These are phyloP conservation scores for Lampris incognitus DNA, from an alignment of 2,113 vertebrate genomes.

Conservation along the genomic window DNA sequence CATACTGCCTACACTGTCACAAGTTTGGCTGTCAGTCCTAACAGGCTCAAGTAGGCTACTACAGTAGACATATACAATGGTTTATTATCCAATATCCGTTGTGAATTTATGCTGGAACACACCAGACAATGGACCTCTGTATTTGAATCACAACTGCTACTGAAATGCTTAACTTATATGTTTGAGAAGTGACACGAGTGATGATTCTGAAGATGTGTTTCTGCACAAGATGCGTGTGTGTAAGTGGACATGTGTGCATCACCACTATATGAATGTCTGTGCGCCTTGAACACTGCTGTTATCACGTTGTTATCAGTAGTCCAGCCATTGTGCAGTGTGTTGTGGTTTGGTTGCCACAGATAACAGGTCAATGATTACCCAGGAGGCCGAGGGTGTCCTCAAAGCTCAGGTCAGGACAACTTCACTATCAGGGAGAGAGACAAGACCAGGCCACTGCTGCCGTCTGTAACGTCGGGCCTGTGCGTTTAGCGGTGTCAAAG, in stretches of 20 bases:
- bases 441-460: constrained; percentile 48
- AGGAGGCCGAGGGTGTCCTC: constrained; percentile 70
- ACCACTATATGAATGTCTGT: constrained; percentile 6
- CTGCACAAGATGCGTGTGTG: background rate
- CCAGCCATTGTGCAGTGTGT: constrained; percentile 56
- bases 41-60: background rate
- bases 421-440: constrained; percentile 28
- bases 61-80: background rate
- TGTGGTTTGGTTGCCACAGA: constrained; percentile 67
- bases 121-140: no score
- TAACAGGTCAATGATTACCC: constrained; percentile 81
- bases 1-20: background rate
- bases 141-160: no score
- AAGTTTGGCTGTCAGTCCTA: constrained; percentile 10
- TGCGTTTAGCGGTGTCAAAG: constrained; percentile 37
- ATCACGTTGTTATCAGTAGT: constrained; percentile 50
- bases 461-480: constrained; percentile 42
- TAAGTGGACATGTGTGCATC: background rate
- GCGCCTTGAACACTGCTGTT: background rate
- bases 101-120: background rate
- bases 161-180: no score
- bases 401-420: constrained; percentile 63
- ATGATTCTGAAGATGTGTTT: no score
- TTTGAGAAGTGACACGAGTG: no score
- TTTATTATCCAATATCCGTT: background rate